Conservation (phyloP, 2,888 invertebrate species). For the Cacoxenus indagator region DNA sequence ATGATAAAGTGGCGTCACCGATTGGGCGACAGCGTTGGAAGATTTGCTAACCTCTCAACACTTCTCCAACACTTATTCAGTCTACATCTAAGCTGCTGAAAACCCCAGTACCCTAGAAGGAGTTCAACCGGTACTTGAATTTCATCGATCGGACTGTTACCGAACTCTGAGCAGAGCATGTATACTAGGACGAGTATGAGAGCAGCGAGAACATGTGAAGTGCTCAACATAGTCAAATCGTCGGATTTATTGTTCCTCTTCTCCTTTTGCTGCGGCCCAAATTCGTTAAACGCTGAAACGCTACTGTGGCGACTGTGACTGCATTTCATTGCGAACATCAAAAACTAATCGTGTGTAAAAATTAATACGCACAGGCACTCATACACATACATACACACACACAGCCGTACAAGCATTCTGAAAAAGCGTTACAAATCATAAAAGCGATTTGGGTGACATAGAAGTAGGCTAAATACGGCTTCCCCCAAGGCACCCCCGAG, state of each 20-base stretch:
- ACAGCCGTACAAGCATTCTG: slow-evolving; percentile 18
- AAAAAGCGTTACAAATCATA: slow-evolving; percentile 60
- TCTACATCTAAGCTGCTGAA: no score
- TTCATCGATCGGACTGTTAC: no score
- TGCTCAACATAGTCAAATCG: no score
- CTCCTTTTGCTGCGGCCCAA: not conserved
- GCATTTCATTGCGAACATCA: slow-evolving; percentile 31
- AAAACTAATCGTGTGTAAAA: slow-evolving; percentile 57
- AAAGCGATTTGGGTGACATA: slow-evolving; percentile 19
- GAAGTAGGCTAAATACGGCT: slow-evolving; percentile 8
- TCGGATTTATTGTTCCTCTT: slow-evolving; percentile 5
- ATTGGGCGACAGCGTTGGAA: no score
- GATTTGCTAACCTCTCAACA: no score
- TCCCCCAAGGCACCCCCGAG: not conserved
- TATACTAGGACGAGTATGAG: no score
- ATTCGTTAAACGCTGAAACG: not conserved
- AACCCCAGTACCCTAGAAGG: no score
- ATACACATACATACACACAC: not conserved
- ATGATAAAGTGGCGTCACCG: no score
- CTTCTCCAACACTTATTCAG: no score
- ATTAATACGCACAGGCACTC: slow-evolving; percentile 46
- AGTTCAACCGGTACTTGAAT: no score
- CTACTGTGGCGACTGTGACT: slow-evolving; percentile 3
- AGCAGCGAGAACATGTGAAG: no score
- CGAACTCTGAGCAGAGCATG: no score